Percentiles rank a stretch among this genome's conserved stretches.
These are phyloP conservation scores for Gandaritis pyraliata DNA, from an alignment of 2,888 invertebrate genomes.

Conservation along the genomic window DNA sequence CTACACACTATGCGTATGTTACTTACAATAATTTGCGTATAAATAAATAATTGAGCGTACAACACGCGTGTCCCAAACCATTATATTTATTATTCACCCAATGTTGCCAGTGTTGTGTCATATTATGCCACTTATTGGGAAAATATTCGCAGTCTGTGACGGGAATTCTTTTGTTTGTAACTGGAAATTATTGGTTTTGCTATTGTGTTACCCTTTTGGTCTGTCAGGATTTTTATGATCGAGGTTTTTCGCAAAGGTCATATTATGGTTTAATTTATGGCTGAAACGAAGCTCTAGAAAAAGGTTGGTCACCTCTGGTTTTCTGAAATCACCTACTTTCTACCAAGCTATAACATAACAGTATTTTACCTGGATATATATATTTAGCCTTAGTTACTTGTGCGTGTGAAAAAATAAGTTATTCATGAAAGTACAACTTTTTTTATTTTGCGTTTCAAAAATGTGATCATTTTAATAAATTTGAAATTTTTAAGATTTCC, in stretches of 20 bases:
- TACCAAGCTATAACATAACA: not conserved
- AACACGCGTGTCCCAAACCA: conserved; percentile 65
- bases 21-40: conserved; percentile 77
- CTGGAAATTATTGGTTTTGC: conserved; percentile 43
- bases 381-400: no score
- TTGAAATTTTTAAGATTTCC: no score
- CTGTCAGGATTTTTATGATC: conserved; percentile 31
- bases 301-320: conserved; percentile 26
- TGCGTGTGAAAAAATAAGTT: no score
- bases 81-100: conserved; percentile 79
- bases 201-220: conserved; percentile 38
- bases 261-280: conserved; percentile 17
- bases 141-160: conserved; percentile 76
- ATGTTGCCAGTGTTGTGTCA: conserved; percentile 80
- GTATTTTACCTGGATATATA: no score
- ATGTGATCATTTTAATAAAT: no score
- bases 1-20: conserved; percentile 54
- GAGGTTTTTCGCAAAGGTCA: conserved; percentile 22
- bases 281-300: conserved; percentile 15
- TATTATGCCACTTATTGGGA: conserved; percentile 78
- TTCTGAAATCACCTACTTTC: conserved; percentile 3
- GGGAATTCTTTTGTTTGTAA: conserved; percentile 61
- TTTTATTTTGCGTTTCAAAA: no score
- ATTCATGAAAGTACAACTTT: no score
- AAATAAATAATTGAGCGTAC: conserved; percentile 81